phyloP scores from a whole-genome alignment of 2,113 vertebrate species.

The Pachypanchax playfairii region DNA sequence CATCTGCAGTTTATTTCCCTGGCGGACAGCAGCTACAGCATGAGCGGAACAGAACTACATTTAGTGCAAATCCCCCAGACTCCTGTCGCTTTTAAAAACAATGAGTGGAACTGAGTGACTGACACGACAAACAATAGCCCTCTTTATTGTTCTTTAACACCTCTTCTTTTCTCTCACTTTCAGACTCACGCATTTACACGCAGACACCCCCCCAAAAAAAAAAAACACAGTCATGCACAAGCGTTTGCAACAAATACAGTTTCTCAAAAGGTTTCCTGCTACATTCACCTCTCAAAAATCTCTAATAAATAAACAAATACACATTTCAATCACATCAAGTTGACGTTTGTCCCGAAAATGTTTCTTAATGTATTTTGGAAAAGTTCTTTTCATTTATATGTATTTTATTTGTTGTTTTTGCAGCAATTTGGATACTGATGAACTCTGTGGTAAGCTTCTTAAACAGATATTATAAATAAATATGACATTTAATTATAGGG shows the following conservation, averaged over 20 bases:
- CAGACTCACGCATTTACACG: constrained; percentile 10
- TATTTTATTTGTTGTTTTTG: constrained; percentile 50
- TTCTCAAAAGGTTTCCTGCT: constrained; percentile 1
- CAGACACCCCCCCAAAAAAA: neutral
- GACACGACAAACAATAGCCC: neutral
- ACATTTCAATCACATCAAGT: constrained; percentile 1
- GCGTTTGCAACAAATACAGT: constrained; percentile 10
- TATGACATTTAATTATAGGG: neutral
- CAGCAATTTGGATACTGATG: constrained; percentile 92
- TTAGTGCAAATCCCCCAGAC: neutral
- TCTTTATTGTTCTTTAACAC: neutral
- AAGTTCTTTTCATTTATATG: neutral
- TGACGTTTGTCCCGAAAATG: neutral
- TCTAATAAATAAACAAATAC: constrained; percentile 1
- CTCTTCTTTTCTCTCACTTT: neutral
- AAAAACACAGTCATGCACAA: too few species aligned
- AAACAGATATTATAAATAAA: neutral
- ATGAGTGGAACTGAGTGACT: neutral
- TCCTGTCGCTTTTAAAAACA: constrained; percentile 1
- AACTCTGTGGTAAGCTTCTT: constrained; percentile 86
- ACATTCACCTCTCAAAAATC: neutral
- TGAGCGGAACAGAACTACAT: constrained; percentile 17
- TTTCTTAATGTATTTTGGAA: too few species aligned
- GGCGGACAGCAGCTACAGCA: constrained; percentile 3
- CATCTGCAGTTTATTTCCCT: neutral